Percentiles rank a stretch among this genome's conserved stretches.
These are phyloP conservation scores for Sceloporus tristichus DNA, from an alignment of 2,113 vertebrate genomes.

Conservation along the genomic window DNA sequence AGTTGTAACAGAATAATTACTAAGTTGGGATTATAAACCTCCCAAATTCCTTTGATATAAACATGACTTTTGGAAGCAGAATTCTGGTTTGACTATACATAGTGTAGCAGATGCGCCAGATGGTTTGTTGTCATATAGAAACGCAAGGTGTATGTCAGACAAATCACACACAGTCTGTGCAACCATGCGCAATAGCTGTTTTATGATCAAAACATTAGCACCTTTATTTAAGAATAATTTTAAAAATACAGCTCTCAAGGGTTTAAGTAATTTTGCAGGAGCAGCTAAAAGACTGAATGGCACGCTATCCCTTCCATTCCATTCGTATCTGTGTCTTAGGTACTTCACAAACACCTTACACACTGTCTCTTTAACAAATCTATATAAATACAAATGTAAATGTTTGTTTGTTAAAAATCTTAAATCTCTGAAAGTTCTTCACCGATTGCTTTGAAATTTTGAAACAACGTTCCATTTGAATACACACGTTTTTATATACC, in stretches of 20 bases:
- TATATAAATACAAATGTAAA: no score
- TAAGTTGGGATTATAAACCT: neutral
- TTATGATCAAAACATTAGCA: neutral
- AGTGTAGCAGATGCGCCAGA: neutral
- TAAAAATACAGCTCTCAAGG: neutral
- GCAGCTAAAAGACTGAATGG: neutral
- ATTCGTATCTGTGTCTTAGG: no score
- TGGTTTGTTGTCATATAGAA: neutral
- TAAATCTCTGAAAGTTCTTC: no score
- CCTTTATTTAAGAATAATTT: slow-evolving; percentile 4
- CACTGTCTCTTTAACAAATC: slow-evolving; percentile 14
- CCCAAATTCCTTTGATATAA: neutral
- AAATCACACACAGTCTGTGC: neutral
- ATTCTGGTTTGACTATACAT: neutral
- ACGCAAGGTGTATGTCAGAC: neutral
- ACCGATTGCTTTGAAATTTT: no score
- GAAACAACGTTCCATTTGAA: no score
- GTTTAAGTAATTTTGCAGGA: slow-evolving; percentile 46
- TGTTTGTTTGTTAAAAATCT: no score
- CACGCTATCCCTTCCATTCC: no score
- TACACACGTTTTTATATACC: no score
- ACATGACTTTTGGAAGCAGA: neutral
- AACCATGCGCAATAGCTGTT: neutral
- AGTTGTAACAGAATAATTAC: neutral
- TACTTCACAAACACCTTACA: neutral